A percentile compares a stretch with the other conserved stretches of the same genome.
Evolutionary conservation across 2,888 invertebrate species (phyloP).

Genomic region (Acronicta aceris): DNA sequence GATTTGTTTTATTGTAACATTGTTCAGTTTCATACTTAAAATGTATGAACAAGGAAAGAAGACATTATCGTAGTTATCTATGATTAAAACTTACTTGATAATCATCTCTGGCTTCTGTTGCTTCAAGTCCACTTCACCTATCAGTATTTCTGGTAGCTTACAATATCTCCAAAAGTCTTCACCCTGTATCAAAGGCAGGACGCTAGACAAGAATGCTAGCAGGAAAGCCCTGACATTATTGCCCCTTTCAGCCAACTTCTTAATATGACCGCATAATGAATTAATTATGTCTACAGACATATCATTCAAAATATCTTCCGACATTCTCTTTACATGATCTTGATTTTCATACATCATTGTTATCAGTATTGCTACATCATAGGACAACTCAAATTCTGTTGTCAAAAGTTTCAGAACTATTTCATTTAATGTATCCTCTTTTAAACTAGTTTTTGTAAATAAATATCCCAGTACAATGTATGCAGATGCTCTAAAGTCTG

Average conservation of each 20-base stretch:
- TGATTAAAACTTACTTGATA: constrained; percentile 85
- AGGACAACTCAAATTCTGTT: constrained; percentile 77
- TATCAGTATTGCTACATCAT: constrained; percentile 91
- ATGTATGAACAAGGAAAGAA: too few relatives aligned
- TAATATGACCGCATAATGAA: constrained; percentile 80
- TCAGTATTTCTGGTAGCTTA: constrained; percentile 88
- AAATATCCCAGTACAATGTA: constrained; percentile 93
- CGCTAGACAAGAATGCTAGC: constrained; percentile 86
- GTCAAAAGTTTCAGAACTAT: constrained; percentile 85
- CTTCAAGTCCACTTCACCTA: constrained; percentile 90
- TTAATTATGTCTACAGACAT: constrained; percentile 77
- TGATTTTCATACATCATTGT: constrained; percentile 93
- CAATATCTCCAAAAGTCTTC: constrained; percentile 84
- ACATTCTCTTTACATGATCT: constrained; percentile 81
- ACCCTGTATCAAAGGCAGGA: constrained; percentile 86
- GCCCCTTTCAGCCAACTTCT: constrained; percentile 87
- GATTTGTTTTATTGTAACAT: too few relatives aligned
- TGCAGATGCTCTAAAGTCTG: constrained; percentile 92
- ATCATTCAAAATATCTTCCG: constrained; percentile 86
- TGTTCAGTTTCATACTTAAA: too few relatives aligned
- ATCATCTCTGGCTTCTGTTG: constrained; percentile 86
- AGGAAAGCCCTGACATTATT: constrained; percentile 89
- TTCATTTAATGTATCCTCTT: constrained; percentile 90
- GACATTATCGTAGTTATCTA: too few relatives aligned
- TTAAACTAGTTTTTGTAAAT: constrained; percentile 90